Evolutionary conservation across 64 coral and sea anemone genomes (phyloP).

Genomic region (Astreopora myriophthalma): DNA sequence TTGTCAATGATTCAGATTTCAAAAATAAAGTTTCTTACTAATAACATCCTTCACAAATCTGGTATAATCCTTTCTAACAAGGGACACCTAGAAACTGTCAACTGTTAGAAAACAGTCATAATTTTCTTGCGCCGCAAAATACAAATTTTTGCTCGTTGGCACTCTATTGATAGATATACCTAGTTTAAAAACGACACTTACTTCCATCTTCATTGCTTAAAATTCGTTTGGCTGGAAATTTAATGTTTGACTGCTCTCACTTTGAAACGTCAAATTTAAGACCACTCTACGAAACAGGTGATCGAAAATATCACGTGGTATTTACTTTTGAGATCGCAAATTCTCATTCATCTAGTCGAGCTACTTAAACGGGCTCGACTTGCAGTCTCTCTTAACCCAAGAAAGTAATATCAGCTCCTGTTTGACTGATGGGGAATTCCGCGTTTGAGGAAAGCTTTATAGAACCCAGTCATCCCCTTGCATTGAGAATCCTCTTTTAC

Average conservation of each 20-base stretch:
- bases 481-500: conserved; percentile 77
- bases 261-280: neutral
- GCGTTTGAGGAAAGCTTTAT: neutral
- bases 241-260: neutral
- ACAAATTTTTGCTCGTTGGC: no score
- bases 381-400: neutral
- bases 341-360: neutral
- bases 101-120: no score
- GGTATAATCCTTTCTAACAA: no score
- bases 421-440: neutral
- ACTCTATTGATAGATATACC: no score
- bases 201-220: no score
- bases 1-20: no score
- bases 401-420: no score
- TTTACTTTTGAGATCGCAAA: neutral
- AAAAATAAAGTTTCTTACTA: no score
- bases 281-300: neutral
- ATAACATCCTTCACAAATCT: no score
- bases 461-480: conserved; percentile 44
- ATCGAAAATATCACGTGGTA: neutral
- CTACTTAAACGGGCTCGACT: neutral
- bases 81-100: no score
- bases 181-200: no score
- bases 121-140: no score
- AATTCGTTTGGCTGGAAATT: neutral